phyloP scores from a whole-genome alignment of 92 coral and sea anemone genomes.

The Pocillopora grandis region DNA sequence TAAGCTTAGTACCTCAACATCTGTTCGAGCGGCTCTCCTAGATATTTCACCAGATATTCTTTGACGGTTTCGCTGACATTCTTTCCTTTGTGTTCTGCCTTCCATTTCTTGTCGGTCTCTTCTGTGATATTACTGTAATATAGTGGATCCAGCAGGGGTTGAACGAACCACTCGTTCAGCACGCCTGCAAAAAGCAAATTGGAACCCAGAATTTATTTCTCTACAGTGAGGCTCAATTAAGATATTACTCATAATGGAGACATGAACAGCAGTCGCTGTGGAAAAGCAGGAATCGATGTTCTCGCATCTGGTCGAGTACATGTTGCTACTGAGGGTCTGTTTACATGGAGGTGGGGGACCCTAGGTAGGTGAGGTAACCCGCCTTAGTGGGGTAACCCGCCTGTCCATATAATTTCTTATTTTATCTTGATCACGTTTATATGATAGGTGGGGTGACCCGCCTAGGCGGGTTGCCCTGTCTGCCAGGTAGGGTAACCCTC shows the following conservation, averaged over 20 bases:
- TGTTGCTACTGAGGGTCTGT: too few relatives aligned
- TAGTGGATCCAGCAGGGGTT: constrained; percentile 26
- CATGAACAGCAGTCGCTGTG: constrained; percentile 65
- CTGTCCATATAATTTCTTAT: too few relatives aligned
- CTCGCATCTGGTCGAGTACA: too few relatives aligned
- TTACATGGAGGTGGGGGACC: too few relatives aligned
- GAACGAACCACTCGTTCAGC: constrained; percentile 66
- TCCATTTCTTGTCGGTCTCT: constrained; percentile 61
- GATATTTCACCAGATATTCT: constrained; percentile 66
- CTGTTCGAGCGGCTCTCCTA: constrained; percentile 70
- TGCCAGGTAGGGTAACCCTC: too few relatives aligned
- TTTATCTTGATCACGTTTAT: too few relatives aligned
- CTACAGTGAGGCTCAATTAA: neutral
- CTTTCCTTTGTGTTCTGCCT: constrained; percentile 41
- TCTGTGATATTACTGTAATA: constrained; percentile 58
- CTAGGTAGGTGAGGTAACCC: too few relatives aligned
- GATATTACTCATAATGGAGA: neutral
- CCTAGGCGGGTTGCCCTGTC: too few relatives aligned
- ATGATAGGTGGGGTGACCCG: too few relatives aligned
- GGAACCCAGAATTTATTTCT: neutral
- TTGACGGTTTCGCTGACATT: constrained; percentile 68
- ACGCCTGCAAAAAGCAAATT: constrained; percentile 46
- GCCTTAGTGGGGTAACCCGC: too few relatives aligned
- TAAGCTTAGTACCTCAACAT: constrained; percentile 51
- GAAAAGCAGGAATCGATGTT: constrained; percentile 48